phyloP scores from a whole-genome alignment of 2,113 vertebrate species.

The Rattus norvegicus region DNA sequence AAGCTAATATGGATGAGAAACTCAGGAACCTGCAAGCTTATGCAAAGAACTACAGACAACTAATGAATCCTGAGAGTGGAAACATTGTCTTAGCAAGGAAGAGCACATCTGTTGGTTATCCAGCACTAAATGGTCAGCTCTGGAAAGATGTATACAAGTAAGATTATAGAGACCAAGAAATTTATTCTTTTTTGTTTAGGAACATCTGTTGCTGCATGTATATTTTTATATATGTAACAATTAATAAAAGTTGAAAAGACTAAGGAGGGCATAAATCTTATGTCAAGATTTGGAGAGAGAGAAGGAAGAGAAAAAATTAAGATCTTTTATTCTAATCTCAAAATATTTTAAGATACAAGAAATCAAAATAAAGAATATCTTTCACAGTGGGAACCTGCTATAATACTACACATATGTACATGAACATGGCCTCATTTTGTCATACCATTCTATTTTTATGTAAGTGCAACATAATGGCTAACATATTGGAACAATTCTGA shows the following conservation, averaged over 20 bases:
- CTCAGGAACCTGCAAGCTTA: not conserved
- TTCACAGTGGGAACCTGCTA: not conserved
- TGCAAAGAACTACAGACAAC: not conserved
- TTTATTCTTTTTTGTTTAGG: not conserved
- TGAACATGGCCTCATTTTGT: not conserved
- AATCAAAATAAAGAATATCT: not conserved
- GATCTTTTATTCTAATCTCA: not conserved
- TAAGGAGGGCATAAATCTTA: not conserved
- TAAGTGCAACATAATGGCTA: not conserved
- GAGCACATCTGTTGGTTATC: not conserved
- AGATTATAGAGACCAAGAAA: not conserved
- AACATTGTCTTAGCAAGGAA: not conserved
- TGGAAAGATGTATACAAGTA: not conserved
- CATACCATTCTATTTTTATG: not conserved
- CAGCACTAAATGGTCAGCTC: not conserved
- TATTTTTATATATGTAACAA: not conserved
- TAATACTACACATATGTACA: not conserved
- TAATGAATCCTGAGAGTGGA: not conserved
- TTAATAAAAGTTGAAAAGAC: not conserved
- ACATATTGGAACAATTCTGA: not conserved
- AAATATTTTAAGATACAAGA: not conserved
- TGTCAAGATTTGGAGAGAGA: not conserved
- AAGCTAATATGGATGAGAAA: not conserved
- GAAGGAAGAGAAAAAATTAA: not conserved
- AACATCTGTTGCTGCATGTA: too few species aligned